Evolutionary conservation across 2,797 vertebrate species (phyloP).

Genomic region (Poeciliopsis turneri): DNA sequence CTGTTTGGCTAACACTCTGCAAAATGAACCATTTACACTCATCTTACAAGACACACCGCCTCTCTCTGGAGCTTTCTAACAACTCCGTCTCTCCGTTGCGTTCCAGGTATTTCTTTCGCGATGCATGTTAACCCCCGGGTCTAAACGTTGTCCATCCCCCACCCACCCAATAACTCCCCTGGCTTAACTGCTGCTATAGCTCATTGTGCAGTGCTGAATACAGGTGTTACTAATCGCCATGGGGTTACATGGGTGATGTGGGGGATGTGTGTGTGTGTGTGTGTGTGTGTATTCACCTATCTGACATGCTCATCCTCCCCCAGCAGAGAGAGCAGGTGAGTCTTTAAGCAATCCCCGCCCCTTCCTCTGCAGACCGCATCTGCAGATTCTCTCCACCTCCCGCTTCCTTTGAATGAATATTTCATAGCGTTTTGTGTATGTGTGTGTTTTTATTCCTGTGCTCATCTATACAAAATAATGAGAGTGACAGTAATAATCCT

Average conservation of each 20-base stretch:
- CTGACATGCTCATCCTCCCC: slow-evolving; percentile 46
- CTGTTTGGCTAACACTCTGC: slow-evolving; percentile 69
- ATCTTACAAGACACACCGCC: slow-evolving; percentile 37
- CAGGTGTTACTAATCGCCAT: slow-evolving; percentile 79
- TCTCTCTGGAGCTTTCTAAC: slow-evolving; percentile 57
- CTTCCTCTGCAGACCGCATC: slow-evolving; percentile 32
- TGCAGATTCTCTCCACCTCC: slow-evolving; percentile 22
- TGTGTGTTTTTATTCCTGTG: slow-evolving; percentile 20
- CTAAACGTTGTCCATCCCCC: slow-evolving; percentile 45
- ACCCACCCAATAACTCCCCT: slow-evolving; percentile 59
- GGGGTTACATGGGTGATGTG: slow-evolving; percentile 61
- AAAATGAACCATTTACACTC: slow-evolving; percentile 69
- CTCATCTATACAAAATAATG: slow-evolving; percentile 18
- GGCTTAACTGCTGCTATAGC: slow-evolving; percentile 68
- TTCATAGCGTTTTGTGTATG: slow-evolving; percentile 52
- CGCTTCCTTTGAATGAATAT: slow-evolving; percentile 67
- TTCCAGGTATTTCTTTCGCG: slow-evolving; percentile 43
- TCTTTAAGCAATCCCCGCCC: slow-evolving; percentile 44
- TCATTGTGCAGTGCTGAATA: slow-evolving; percentile 78
- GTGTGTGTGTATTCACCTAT: slow-evolving; percentile 60
- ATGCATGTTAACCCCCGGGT: slow-evolving; percentile 38
- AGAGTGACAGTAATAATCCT: slow-evolving; percentile 41
- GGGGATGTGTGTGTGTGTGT: slow-evolving; percentile 53
- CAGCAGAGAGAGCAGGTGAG: slow-evolving; percentile 69
- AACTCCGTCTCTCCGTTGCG: slow-evolving; percentile 46